Percentiles rank a stretch among this genome's conserved stretches.
phyloP scores from a whole-genome alignment of 2,888 invertebrate genomes.

The Spodoptera picta region DNA sequence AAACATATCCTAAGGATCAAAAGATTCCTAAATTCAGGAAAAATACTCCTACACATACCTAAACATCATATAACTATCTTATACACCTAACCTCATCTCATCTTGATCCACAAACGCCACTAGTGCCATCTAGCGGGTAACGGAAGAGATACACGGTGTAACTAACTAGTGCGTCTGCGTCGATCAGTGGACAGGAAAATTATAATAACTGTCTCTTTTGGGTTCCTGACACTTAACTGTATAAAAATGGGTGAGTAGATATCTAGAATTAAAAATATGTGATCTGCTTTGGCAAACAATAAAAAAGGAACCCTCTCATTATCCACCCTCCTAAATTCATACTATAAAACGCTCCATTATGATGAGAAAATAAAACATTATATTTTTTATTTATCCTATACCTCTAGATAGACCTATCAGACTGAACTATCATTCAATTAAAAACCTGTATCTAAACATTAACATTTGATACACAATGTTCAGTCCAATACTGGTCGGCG shows the following conservation, averaged over 20 bases:
- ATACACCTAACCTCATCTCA: not conserved
- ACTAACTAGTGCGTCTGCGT: slow-evolving; percentile 53
- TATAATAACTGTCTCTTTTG: slow-evolving; percentile 40
- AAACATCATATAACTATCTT: too few species aligned
- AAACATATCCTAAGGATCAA: too few species aligned
- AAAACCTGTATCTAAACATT: slow-evolving; percentile 19
- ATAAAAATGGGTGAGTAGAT: not conserved
- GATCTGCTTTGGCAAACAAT: too few species aligned
- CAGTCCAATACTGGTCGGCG: slow-evolving; percentile 1
- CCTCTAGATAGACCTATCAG: not conserved
- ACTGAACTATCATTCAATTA: slow-evolving; percentile 19
- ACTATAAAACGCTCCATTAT: too few species aligned
- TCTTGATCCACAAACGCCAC: slow-evolving; percentile 29
- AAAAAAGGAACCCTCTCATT: too few species aligned
- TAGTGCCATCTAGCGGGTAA: slow-evolving; percentile 47
- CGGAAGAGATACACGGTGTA: slow-evolving; percentile 51
- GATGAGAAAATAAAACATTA: too few species aligned
- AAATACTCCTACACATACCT: too few species aligned
- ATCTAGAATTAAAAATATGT: too few species aligned
- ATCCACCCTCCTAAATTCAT: too few species aligned
- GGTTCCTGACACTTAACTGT: slow-evolving; percentile 28
- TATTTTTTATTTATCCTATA: too few species aligned
- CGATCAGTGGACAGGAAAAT: slow-evolving; percentile 63
- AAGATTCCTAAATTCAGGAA: too few species aligned
- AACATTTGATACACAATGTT: slow-evolving; percentile 15